Base-by-base conservation (phyloP, 2,888 invertebrate species). In the Troglohyphantes excavatus region DNA sequence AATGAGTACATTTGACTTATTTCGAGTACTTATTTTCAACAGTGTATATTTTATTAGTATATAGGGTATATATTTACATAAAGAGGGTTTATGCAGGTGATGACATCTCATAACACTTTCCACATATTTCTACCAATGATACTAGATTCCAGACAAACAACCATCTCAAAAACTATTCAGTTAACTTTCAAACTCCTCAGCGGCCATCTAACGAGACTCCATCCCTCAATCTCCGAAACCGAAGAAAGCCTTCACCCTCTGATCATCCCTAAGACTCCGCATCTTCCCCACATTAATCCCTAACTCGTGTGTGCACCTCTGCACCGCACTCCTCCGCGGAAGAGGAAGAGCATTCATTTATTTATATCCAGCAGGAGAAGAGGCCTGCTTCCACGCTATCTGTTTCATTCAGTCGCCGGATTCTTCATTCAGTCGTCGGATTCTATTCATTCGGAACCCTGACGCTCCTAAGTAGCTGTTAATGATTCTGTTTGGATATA, bases 401-500 rank as follows among this genome's bases (percentile, higher is more conserved):
- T 72, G 13, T 46, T 23, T 72, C 53, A 53, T 53, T 53, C 53
- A 53, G 53, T n/a, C 13, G 33, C 33, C 3, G 9, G n/a, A n/a
- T n/a, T n/a, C n/a, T n/a, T n/a, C n/a, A n/a, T n/a, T n/a, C 19
- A 19, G n/a, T 21, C 23, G 46, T 23, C 13, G 17, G 63, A 7
- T 46, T 46, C 46, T 27, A 72, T 72, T 46, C 72, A 46, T 46
- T 21, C 23, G n/a, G 33, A 33, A 17, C 19, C 19, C 21, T 23
- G 46, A 23, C 17, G 53, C 23, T 27, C 23, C 72, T 72, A 46
- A 53, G 46, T 21, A 72, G 72, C 46, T 72, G 72, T 72, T 72
- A 72, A 72, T 72, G 72, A 72, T 72, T 72, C 46, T 72, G 72
- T 72, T 46, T 21, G 46, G 23, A 26, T 39, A 21, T 9, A 21